A percentile compares a stretch with the other conserved stretches of the same genome.
These are phyloP conservation scores for Oscheius sp. DNA, from an alignment of 2,888 invertebrate species.

Conservation along the genomic window DNA sequence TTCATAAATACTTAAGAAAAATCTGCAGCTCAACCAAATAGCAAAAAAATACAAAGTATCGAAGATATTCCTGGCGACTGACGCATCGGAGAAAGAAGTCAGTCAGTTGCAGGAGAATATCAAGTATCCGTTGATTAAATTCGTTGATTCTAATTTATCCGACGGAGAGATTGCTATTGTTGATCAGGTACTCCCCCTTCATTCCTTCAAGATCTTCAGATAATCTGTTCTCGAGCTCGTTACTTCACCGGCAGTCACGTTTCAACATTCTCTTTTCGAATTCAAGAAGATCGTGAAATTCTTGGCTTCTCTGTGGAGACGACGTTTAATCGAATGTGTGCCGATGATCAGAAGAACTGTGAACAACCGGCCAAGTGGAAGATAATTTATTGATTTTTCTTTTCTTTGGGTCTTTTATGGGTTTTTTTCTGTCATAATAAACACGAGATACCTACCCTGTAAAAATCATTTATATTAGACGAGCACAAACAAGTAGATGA, in stretches of 20 bases:
- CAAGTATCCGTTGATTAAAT: constrained; percentile 34
- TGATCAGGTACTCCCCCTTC: constrained; percentile 55
- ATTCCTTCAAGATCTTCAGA: constrained; percentile 75
- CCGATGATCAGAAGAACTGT: constrained; percentile 74
- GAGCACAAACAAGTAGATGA: no score
- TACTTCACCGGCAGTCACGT: constrained; percentile 84
- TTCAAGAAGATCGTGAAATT: constrained; percentile 96
- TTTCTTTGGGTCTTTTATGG: constrained; percentile 4
- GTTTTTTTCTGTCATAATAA: no score
- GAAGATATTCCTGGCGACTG: constrained; percentile 61
- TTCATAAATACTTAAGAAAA: no score
- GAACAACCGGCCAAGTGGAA: constrained; percentile 82
- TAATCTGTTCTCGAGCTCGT: constrained; percentile 87
- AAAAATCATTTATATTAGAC: no score
- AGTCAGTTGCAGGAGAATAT: constrained; percentile 73
- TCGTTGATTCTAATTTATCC: constrained; percentile 39
- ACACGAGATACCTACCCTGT: no score
- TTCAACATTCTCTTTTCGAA: constrained; percentile 94
- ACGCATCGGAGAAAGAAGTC: constrained; percentile 70
- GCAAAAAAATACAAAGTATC: constrained; percentile 39
- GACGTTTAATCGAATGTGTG: constrained; percentile 88
- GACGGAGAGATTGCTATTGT: constrained; percentile 65
- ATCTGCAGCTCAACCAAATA: constrained; percentile 39
- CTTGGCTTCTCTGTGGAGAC: constrained; percentile 82
- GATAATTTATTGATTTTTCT: constrained; percentile 39